phyloP scores from a whole-genome alignment of 1,140 invertebrate species.

The Chrysopa pallens region DNA sequence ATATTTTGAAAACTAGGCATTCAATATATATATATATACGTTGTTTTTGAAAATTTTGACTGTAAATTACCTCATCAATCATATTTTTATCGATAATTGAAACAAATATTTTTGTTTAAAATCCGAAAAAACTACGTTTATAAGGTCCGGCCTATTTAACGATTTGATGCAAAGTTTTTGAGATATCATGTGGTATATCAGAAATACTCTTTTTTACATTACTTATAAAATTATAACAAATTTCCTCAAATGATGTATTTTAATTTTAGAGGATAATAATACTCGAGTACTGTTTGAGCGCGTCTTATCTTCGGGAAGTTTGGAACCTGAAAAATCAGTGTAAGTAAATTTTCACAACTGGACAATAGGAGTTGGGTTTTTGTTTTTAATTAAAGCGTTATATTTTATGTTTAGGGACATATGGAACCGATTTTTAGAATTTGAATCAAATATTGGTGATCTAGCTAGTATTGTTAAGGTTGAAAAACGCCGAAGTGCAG shows the following conservation, averaged over 20 bases:
- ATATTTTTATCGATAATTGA: too few relatives aligned
- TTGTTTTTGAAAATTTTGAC: not conserved
- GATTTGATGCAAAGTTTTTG: too few relatives aligned
- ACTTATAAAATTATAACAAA: too few relatives aligned
- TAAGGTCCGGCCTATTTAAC: too few relatives aligned
- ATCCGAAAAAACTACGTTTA: too few relatives aligned
- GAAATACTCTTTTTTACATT: too few relatives aligned
- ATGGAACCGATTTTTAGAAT: conserved; percentile 96
- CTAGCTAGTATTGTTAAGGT: conserved; percentile 96
- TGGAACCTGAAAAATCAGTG: conserved; percentile 84
- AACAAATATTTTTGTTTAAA: too few relatives aligned
- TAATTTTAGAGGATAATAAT: conserved; percentile 87
- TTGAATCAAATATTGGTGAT: conserved; percentile 97
- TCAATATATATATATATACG: too few relatives aligned
- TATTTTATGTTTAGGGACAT: conserved; percentile 51
- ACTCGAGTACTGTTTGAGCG: conserved; percentile 94
- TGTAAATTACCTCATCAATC: too few relatives aligned
- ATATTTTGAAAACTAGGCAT: too few relatives aligned
- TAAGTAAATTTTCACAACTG: conserved; percentile 27
- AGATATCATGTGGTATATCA: too few relatives aligned
- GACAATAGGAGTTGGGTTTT: not conserved
- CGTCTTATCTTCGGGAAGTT: conserved; percentile 81
- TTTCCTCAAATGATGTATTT: conserved; percentile 2
- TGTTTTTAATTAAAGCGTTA: conserved; percentile 4
- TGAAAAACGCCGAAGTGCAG: conserved; percentile 77